Evolutionary conservation across 2,113 vertebrate species (phyloP).

Genomic region (Sisor rabdophorus): DNA sequence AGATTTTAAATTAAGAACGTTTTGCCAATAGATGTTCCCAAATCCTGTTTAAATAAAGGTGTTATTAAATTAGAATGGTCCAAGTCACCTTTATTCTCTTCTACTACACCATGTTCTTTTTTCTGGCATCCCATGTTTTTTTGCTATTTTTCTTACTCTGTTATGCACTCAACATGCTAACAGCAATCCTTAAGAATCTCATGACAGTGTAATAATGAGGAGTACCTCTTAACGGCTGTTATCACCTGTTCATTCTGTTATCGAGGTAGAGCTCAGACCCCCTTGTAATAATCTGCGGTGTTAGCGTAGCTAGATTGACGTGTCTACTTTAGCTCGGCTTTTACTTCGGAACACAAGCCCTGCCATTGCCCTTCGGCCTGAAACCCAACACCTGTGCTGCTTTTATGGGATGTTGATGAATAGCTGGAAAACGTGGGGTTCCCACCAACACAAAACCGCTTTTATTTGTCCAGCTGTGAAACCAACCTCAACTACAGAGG

Average conservation of each 20-base stretch:
- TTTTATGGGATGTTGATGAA: constrained; percentile 57
- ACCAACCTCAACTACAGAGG: constrained; percentile 34
- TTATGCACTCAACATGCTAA: not conserved
- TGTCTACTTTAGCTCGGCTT: constrained; percentile 42
- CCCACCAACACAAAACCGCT: constrained; percentile 54
- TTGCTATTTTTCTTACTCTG: not conserved
- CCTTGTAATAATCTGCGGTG: constrained; percentile 26
- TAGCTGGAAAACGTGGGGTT: constrained; percentile 50
- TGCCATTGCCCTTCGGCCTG: constrained; percentile 44
- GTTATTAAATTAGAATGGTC: not conserved
- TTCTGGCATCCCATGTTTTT: constrained; percentile 3
- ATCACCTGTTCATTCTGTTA: constrained; percentile 50
- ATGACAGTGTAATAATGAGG: constrained; percentile 16
- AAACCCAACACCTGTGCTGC: constrained; percentile 53
- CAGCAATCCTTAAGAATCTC: constrained; percentile 10
- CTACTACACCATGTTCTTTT: not conserved
- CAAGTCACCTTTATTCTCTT: not conserved
- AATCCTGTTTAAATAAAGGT: no score
- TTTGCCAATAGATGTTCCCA: not conserved
- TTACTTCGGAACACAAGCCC: constrained; percentile 35
- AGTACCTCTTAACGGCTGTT: constrained; percentile 45
- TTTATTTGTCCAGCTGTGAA: constrained; percentile 59
- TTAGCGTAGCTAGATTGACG: constrained; percentile 41
- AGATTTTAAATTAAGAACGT: not conserved
- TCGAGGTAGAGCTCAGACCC: constrained; percentile 7